phyloP scores from a whole-genome alignment of 2,888 invertebrate species.

The Brachynemurus nebulosus region DNA sequence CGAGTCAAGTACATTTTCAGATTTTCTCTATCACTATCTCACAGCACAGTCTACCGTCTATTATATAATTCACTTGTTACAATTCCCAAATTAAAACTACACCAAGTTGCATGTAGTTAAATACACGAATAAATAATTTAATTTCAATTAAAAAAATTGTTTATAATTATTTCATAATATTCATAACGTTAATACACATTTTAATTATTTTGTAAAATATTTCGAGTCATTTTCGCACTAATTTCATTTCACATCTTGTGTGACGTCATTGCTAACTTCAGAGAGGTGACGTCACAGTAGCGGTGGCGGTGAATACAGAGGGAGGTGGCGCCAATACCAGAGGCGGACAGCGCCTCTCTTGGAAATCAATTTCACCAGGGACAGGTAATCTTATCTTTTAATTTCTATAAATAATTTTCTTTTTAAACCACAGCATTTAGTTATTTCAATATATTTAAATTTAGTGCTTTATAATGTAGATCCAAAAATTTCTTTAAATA shows the following conservation, averaged over 20 bases:
- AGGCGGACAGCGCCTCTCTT: neutral
- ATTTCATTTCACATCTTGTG: slow-evolving; percentile 2
- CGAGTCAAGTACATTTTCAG: no score
- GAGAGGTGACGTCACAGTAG: neutral
- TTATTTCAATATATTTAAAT: no score
- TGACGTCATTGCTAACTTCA: slow-evolving; percentile 5
- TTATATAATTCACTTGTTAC: no score
- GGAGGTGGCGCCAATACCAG: neutral
- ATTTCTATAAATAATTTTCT: no score
- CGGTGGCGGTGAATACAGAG: slow-evolving; percentile 2
- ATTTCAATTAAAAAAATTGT: slow-evolving; percentile 4
- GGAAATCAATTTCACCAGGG: slow-evolving; percentile 3
- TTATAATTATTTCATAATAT: slow-evolving; percentile 3
- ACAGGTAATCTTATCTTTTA: slow-evolving; percentile 4
- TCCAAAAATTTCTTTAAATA: no score
- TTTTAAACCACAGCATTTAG: no score
- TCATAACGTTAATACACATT: slow-evolving; percentile 7
- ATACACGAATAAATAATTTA: no score
- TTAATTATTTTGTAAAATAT: neutral
- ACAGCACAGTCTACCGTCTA: no score
- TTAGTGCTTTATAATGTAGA: no score
- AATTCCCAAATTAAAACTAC: neutral
- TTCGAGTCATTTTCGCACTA: neutral
- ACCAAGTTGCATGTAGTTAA: no score
- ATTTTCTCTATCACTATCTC: no score